Base-by-base conservation (phyloP, 2,888 invertebrate species). In the Hoplodrina blanda region DNA sequence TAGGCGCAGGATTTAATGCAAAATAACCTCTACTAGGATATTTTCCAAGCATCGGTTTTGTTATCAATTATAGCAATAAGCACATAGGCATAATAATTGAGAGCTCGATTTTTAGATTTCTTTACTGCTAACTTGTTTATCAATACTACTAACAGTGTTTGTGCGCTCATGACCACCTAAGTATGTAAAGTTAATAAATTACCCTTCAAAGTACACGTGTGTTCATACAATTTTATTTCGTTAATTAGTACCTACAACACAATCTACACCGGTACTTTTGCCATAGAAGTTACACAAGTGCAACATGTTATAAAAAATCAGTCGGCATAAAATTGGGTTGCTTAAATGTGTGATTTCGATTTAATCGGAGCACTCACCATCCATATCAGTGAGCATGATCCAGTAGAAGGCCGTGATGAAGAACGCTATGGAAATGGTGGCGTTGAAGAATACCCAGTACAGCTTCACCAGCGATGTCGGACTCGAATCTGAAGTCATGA, bases 321-420 rank as follows among this genome's bases (percentile, higher is more conserved):
- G 59, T 50, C 1, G 10, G 46, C 50, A 55, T 62, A 15, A 46
- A 49, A 61, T 50, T 56, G 6, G 37, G 15, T 68, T 73, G 46
- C 20, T 30, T 4, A 55, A 55, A 75, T 44, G 20, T 8, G 11
- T 5, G 5, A 65, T 54, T 52, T 30, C 3, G 15, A 37, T 55
- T 11, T 13, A 49, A 54, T 25, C 1, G 19, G 17, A 49, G 17
- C 44, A 82, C 89, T 89, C 79, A 93, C 94, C 88, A 0, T 4
- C 0, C 2, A 69, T 13, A 41, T 66, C 78, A 56, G 89, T 87
- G 0, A 96, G 88, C 19, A 96, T 76, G 4, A 77, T 41, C 92
- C 93, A 96, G 79, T 96, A 96, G 81, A 95, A 95, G 3, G 91
- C 25, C 0, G 94, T 92, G 67, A 96, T 95, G 81, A 94, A 93